phyloP scores from a whole-genome alignment of 2,797 vertebrate species.

The Nasua narica region DNA sequence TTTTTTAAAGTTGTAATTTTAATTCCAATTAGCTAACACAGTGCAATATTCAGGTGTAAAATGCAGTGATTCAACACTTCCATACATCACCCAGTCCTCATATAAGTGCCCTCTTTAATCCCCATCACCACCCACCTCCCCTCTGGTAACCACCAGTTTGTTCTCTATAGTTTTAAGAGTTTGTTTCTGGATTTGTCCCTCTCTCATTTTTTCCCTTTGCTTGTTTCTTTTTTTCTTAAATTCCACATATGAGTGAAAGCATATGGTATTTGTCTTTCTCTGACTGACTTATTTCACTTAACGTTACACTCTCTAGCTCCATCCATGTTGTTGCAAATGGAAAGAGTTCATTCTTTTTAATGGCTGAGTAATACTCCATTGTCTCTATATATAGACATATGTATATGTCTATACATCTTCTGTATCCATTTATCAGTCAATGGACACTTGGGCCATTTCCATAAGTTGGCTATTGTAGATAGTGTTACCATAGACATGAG shows the following conservation, averaged over 20 bases:
- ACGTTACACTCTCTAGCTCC: not conserved
- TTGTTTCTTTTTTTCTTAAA: not conserved
- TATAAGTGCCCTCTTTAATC: not conserved
- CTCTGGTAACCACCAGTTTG: not conserved
- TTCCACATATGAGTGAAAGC: not conserved
- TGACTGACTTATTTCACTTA: not conserved
- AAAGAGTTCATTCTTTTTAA: not conserved
- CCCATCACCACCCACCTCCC: not conserved
- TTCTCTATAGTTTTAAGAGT: not conserved
- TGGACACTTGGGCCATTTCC: not conserved
- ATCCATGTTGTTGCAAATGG: not conserved
- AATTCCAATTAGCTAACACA: not conserved
- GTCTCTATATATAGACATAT: not conserved
- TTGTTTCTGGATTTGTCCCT: not conserved
- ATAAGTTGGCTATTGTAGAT: not conserved
- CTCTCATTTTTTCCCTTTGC: not conserved
- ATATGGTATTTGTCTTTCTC: not conserved
- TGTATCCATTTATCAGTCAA: not conserved
- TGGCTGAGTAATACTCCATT: not conserved
- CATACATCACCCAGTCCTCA: not conserved
- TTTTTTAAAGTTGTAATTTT: not conserved
- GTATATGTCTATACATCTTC: not conserved
- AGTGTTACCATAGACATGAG: not conserved
- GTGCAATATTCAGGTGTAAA: not conserved
- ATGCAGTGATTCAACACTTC: not conserved